Evolutionary conservation across 2,888 invertebrate genomes (phyloP), one percentile per base, ranked within the genome.

Genomic region (Eupithecia centaureata): DNA sequence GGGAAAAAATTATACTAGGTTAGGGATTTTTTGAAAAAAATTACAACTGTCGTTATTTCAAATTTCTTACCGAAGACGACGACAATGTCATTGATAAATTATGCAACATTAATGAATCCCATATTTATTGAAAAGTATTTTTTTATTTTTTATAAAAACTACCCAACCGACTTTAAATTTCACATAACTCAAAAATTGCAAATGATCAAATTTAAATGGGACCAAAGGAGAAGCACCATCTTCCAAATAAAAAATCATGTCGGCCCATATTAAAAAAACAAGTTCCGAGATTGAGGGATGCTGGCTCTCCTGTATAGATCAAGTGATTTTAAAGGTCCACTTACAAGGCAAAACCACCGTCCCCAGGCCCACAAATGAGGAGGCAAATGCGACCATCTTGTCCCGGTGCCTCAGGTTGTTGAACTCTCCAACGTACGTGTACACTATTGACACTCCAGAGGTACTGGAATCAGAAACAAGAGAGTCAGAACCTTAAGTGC

Each of bases 401-500:
- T 94, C 93, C 54, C 94, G 79, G 73, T 93, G 91, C 0, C 86
- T 80, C 1, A 90, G 78, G 72, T 90, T 91, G 73, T 94, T 94
- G 81, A 95, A 95, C 77, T 95, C 95, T 4, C 95, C 95, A 4
- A 95, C 83, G 76, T 94, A 93, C 0, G 95, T 94, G 79, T 95
- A 95, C 5, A 95, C 94, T 0, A 95, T 94, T 56, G 95, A 89
- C 0, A 92, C 88, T 1, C 92, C 93, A 0, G 93, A 85, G 75
- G 89, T 88, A 72, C 93, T 94, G 80, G 1, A 38, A 22, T 35
- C 25, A 28, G 12, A 22, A 22, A 22, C 2, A 22, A 3, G 10
- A 2, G 10, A 42, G 10, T 47, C 47, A 47, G 22, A n/a, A 38
- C 5, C 30, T 5, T 3, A 30, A 30, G 3, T n/a, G n/a, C n/a